Evolutionary conservation across 2,888 invertebrate genomes (phyloP), one percentile per base, ranked within the genome.

Genomic region (Nesidiocoris tenuis): DNA sequence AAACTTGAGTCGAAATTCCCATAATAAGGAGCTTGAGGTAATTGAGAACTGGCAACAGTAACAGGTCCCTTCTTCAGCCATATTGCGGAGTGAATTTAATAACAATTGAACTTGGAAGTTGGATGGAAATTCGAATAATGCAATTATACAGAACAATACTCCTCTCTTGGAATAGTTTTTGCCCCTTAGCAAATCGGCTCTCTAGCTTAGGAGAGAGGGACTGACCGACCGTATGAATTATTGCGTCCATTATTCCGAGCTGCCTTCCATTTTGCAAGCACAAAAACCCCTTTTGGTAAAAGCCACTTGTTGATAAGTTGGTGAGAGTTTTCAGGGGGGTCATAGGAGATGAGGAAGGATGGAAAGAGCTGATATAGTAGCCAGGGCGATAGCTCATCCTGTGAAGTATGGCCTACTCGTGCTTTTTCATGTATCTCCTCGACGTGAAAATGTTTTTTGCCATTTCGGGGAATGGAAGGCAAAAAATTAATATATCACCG

Each of bases 351-450:
- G 39, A 39, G 39, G 39, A 12, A 12, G 5, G 39, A 7, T 3
- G 18, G 21, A 21, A 21, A 9, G 59, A 18, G 61, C 17, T 19
- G 61, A 61, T 61, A 61, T 18, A 19, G 61, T 18, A 61, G 19
- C 61, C 18, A 61, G 21, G 61, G 1, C 61, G 19, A 61, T 61
- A 61, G 61, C 61, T 61, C 61, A 61, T 19, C 5, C 17, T 21
- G 17, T 61, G 61, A 61, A 21, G 21, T 61, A 61, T 21, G 61
- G 61, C 61, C 61, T 61, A 9, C 61, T 21, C 61, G 19, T 21
- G 61, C 19, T 19, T 61, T 61, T 61, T 61, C 61, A 61, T 61
- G 21, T 21, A 61, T 61, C 61, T 61, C 18, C 61, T 21, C 1
- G 19, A 21, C 17, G 18, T 18, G 61, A 12, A 61, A 61, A 61